These are phyloP conservation scores for Lutraria rhynchaena DNA, from an alignment of 1,140 invertebrate species.

Conservation along the genomic window DNA sequence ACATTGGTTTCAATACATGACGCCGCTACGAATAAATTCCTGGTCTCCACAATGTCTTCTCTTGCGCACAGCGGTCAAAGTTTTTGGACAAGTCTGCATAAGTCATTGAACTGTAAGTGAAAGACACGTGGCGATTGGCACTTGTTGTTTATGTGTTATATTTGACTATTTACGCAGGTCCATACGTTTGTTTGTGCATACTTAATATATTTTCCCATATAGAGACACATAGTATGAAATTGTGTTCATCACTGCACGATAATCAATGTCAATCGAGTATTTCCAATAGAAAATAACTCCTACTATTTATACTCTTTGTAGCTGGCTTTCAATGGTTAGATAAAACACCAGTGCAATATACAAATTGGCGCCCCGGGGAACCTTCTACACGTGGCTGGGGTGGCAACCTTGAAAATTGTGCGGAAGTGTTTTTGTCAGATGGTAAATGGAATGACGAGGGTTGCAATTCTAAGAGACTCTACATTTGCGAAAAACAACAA, in stretches of 20 bases:
- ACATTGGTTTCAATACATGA: slow-evolving; percentile 48
- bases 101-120: slow-evolving; percentile 52
- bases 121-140: not conserved
- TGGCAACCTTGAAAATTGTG: slow-evolving; percentile 54
- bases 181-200: too few species aligned
- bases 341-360: slow-evolving; percentile 37
- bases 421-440: slow-evolving; percentile 48
- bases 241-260: too few species aligned
- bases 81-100: slow-evolving; percentile 56
- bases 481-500: slow-evolving; percentile 46
- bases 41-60: slow-evolving; percentile 19
- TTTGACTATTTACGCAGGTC: too few species aligned
- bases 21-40: slow-evolving; percentile 18
- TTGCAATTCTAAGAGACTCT: slow-evolving; percentile 38
- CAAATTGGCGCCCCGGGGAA: slow-evolving; percentile 51
- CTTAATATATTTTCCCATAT: too few species aligned
- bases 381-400: slow-evolving; percentile 49
- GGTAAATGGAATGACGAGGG: slow-evolving; percentile 58
- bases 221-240: too few species aligned
- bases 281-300: too few species aligned
- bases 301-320: slow-evolving; percentile 6
- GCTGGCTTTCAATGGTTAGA: slow-evolving; percentile 57
- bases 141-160: not conserved
- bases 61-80: slow-evolving; percentile 10
- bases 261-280: too few species aligned